phyloP scores from a whole-genome alignment of 1,140 invertebrate species.

The Akabosia matsudoensis region DNA sequence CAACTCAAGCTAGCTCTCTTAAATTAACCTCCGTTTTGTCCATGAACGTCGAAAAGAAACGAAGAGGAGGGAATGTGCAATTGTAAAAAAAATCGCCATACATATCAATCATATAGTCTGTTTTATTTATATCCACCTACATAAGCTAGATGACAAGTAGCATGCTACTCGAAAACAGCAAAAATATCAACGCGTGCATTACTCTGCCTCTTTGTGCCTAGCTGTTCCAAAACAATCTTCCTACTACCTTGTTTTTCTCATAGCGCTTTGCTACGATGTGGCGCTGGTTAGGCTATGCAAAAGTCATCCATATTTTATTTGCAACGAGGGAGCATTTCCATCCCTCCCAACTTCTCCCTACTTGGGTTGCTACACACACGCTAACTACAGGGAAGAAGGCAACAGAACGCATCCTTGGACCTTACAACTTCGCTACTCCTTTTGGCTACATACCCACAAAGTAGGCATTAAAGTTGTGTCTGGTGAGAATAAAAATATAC shows the following conservation, averaged over 20 bases:
- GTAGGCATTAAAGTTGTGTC: conserved; percentile 6
- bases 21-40: conserved; percentile 8
- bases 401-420: not conserved
- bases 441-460: not conserved
- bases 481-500: not conserved
- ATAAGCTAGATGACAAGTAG: not conserved
- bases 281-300: not conserved
- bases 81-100: not conserved
- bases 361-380: not conserved
- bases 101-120: not conserved
- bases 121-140: not conserved
- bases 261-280: not conserved
- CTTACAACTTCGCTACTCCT: conserved; percentile 5
- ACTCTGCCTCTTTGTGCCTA: not conserved
- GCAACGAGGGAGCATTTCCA: not conserved
- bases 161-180: too few species aligned
- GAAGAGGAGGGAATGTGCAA: not conserved
- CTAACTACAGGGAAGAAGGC: not conserved
- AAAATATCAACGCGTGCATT: too few species aligned
- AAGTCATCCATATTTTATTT: not conserved
- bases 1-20: not conserved
- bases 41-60: not conserved
- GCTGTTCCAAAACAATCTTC: not conserved
- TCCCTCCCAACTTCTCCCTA: not conserved
- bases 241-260: not conserved